These are phyloP conservation scores for Melanostigma gelatinosum DNA, from an alignment of 2,113 vertebrate genomes.

Conservation along the genomic window DNA sequence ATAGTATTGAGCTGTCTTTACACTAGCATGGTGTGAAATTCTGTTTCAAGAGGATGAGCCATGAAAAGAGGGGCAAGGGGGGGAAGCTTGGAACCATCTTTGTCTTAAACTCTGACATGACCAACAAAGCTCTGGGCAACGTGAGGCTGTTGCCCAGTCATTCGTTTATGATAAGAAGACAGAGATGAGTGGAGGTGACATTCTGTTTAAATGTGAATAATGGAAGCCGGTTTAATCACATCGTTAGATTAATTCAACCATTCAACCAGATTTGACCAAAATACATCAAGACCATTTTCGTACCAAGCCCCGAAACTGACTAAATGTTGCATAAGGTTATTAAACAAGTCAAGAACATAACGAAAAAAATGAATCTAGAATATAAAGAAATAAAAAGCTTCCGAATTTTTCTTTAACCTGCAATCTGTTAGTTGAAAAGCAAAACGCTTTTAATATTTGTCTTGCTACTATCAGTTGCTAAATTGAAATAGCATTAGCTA, in stretches of 20 bases:
- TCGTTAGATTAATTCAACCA: neutral
- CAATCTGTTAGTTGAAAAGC: neutral
- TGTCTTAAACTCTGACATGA: constrained; percentile 28
- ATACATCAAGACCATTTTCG: neutral
- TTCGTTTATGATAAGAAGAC: neutral
- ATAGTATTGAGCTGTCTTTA: constrained; percentile 34
- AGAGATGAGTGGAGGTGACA: neutral
- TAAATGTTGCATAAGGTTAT: neutral
- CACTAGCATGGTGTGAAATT: constrained; percentile 38
- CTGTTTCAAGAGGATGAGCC: constrained; percentile 52
- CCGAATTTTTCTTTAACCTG: neutral
- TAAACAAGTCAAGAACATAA: neutral
- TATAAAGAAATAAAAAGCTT: neutral
- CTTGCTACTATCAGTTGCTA: neutral
- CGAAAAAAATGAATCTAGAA: neutral
- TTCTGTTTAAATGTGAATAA: neutral
- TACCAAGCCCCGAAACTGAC: neutral
- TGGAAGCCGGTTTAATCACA: neutral
- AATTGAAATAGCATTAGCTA: neutral
- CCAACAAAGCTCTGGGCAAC: constrained; percentile 1
- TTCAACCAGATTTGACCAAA: neutral
- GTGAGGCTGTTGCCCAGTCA: neutral
- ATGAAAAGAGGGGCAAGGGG: neutral
- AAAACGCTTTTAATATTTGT: neutral
- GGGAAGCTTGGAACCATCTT: constrained; percentile 19